Evolutionary conservation across 2,113 vertebrate genomes (phyloP).

Genomic region (Planiliza haematocheilus): DNA sequence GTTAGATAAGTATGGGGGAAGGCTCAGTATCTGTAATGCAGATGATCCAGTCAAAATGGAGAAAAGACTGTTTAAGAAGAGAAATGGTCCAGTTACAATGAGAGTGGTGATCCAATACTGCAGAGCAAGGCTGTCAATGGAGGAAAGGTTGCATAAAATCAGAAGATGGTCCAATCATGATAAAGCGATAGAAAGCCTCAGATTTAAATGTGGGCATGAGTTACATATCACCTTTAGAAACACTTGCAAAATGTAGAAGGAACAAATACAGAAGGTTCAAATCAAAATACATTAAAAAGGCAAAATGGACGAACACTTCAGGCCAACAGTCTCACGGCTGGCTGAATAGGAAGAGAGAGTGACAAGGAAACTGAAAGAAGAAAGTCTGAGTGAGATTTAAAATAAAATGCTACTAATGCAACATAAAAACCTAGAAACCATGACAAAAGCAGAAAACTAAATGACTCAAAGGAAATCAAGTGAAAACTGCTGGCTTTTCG

Average conservation of each 20-base stretch:
- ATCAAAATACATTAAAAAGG: constrained; percentile 52
- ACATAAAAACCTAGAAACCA: constrained; percentile 66
- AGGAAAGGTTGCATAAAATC: constrained; percentile 65
- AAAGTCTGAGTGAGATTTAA: constrained; percentile 38
- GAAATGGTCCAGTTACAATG: constrained; percentile 78
- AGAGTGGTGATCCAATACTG: constrained; percentile 71
- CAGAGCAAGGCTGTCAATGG: constrained; percentile 73
- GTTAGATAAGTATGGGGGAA: constrained; percentile 51
- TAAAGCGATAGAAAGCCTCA: constrained; percentile 72
- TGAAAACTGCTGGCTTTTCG: constrained; percentile 91
- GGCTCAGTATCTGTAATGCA: constrained; percentile 55
- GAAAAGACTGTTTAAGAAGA: constrained; percentile 50
- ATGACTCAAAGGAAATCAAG: constrained; percentile 68
- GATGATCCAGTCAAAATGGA: constrained; percentile 64
- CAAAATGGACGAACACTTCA: constrained; percentile 65
- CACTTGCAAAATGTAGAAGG: constrained; percentile 87
- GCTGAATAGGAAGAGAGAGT: constrained; percentile 58
- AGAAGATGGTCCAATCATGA: constrained; percentile 78
- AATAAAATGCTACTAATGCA: constrained; percentile 28
- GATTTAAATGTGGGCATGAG: constrained; percentile 77
- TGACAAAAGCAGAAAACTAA: constrained; percentile 72
- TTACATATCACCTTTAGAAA: constrained; percentile 82
- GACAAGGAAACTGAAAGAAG: constrained; percentile 63
- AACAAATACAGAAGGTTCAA: constrained; percentile 56
- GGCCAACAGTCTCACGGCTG: constrained; percentile 59